Percentiles rank a stretch among this genome's conserved stretches.
These are phyloP conservation scores for Pangasianodon gigas DNA, from an alignment of 2,113 vertebrate genomes.

Conservation along the genomic window DNA sequence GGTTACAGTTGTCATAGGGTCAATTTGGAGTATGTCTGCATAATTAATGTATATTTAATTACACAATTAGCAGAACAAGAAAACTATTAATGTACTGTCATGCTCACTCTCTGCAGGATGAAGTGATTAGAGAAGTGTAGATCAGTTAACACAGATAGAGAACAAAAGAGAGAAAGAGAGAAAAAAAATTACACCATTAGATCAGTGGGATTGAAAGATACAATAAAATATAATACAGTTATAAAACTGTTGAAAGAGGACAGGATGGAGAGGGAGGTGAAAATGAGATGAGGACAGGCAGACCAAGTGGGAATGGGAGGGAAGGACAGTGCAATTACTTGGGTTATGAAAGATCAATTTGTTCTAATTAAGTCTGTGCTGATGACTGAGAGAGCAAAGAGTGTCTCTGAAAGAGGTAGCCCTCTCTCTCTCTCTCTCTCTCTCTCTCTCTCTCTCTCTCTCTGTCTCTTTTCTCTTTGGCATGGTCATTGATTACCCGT, in stretches of 20 bases:
- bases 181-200: not conserved
- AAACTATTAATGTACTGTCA: slow-evolving; percentile 18
- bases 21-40: not conserved
- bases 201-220: not conserved
- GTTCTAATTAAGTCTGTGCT: slow-evolving; percentile 60
- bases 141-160: slow-evolving; percentile 24
- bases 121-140: slow-evolving; percentile 30
- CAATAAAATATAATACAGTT: not conserved
- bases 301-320: not conserved
- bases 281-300: not conserved
- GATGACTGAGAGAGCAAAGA: slow-evolving; percentile 45
- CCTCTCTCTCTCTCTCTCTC: slow-evolving; percentile 33
- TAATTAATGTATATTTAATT: slow-evolving; percentile 42
- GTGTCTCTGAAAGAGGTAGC: slow-evolving; percentile 28
- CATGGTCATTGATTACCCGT: slow-evolving; percentile 61
- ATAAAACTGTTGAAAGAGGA: slow-evolving; percentile 22
- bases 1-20: slow-evolving; percentile 20
- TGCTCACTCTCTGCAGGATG: not conserved
- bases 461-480: not conserved
- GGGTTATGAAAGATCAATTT: slow-evolving; percentile 63
- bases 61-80: slow-evolving; percentile 31
- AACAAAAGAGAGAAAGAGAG: slow-evolving; percentile 14
- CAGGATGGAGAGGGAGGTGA: not conserved
- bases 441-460: slow-evolving; percentile 38
- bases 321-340: slow-evolving; percentile 49